Base-by-base conservation (phyloP, 2,113 vertebrate species). In the Carassius carassius region DNA sequence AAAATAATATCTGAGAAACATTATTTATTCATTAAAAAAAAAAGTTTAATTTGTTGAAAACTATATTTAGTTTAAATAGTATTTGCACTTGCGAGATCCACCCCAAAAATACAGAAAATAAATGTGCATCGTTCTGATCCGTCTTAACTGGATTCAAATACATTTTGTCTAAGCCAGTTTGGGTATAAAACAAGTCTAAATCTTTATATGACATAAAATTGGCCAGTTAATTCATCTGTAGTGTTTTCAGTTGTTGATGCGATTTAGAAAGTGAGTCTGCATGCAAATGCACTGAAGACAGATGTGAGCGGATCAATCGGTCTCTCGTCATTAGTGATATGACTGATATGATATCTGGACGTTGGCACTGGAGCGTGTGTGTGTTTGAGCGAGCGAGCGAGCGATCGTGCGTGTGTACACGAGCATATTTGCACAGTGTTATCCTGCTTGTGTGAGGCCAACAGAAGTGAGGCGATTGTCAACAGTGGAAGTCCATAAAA, bases 401-500 rank as follows among this genome's bases (percentile, higher is more conserved):
- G 41, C 8, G 37, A 41, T 44, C 9, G 41, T 44, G 88, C 87
- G 90, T 93, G 93, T 95, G 94, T 94, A 93, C 92, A 92, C 91
- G 91, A 89, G 92, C 90, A 85, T 95, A 90, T 95, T 95, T 95
- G 92, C 94, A 93, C 92, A 95, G 94, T 51, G 92, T 95, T 95
- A 94, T 94, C 94, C 94, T 90, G 93, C 91, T 91, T 93, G 94
- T 89, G 86, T 87, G 90, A 91, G 92, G 93, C 92, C 93, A 93
- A 94, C 92, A 89, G 92, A 89, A 94, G 93, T 91, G 89, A 91
- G 79, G 88, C 89, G 85, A 93, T 93, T 93, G 94, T 94, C 94
- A 95, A 95, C 91, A 95, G 92, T 90, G 89, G 90, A 93, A 94
- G 93, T 95, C 94, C 94, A 95, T 95, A 95, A 95, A 94, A 95